These are phyloP conservation scores for Pterois miles DNA, from an alignment of 2,797 vertebrate species.

Conservation along the genomic window DNA sequence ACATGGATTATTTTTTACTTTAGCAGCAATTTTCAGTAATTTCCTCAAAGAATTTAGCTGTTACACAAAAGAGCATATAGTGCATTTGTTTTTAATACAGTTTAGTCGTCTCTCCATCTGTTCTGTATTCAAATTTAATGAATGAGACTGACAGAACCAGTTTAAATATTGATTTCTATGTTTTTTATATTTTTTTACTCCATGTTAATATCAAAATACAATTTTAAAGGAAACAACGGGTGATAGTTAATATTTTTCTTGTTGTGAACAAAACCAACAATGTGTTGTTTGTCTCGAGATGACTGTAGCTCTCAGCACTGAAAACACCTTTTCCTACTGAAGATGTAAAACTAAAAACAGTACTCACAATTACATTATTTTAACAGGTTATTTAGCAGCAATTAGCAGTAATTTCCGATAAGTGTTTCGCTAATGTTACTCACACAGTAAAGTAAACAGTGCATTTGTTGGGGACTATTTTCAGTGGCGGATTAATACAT, in stretches of 20 bases:
- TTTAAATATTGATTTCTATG: too few relatives aligned
- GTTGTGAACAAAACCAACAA: too few relatives aligned
- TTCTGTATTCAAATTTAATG: background rate
- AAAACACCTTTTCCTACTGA: background rate
- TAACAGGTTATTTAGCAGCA: background rate
- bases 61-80: background rate
- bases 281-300: background rate
- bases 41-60: too few relatives aligned
- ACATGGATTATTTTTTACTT: too few relatives aligned
- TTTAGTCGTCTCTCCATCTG: background rate
- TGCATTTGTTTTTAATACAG: background rate
- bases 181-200: too few relatives aligned
- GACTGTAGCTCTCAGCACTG: background rate
- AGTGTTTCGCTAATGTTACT: background rate
- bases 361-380: background rate
- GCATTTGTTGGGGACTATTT: background rate
- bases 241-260: background rate
- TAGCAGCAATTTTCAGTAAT: too few relatives aligned
- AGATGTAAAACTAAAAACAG: background rate
- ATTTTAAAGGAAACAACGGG: background rate
- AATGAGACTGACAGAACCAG: too few relatives aligned
- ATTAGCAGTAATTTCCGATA: background rate
- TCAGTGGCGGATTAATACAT: background rate
- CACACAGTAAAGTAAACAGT: background rate
- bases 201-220: accelerated